Evolutionary conservation across 2,113 vertebrate genomes (phyloP).

Genomic region (Oryzias melastigma): DNA sequence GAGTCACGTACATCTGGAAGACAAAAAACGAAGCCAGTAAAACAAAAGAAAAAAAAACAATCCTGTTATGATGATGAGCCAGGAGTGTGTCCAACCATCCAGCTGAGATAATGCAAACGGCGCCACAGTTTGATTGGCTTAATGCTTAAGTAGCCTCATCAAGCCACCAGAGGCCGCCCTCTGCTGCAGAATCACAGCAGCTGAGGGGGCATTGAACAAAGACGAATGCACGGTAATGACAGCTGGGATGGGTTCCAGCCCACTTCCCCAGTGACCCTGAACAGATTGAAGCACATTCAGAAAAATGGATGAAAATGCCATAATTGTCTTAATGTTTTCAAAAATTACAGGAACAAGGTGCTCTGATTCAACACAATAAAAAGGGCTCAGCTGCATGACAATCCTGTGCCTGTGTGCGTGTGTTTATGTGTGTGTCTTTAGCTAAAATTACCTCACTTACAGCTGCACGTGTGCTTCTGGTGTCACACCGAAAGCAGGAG

Average conservation of each 20-base stretch:
- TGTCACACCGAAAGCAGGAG: too few species aligned
- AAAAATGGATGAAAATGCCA: neutral
- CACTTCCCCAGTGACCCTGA: too few species aligned
- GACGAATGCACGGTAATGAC: neutral
- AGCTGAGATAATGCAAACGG: neutral
- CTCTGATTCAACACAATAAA: neutral
- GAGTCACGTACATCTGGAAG: constrained; percentile 88
- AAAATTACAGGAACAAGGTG: constrained; percentile 12
- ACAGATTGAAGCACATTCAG: neutral
- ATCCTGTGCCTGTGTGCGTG: neutral
- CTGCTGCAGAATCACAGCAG: constrained; percentile 15
- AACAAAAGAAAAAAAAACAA: neutral
- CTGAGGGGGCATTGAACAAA: neutral
- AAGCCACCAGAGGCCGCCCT: constrained; percentile 44
- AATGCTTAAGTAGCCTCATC: constrained; percentile 2
- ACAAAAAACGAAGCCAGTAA: constrained; percentile 3
- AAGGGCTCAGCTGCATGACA: neutral
- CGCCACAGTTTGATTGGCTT: neutral
- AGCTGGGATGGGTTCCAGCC: too few species aligned
- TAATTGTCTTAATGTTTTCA: neutral
- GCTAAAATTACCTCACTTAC: too few species aligned
- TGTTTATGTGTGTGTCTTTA: too few species aligned
- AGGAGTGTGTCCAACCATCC: neutral
- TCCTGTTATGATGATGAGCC: neutral
- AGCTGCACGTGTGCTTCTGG: too few species aligned